Evolutionary conservation across 2,888 invertebrate species (phyloP).

Genomic region (Ennomos erosarius): DNA sequence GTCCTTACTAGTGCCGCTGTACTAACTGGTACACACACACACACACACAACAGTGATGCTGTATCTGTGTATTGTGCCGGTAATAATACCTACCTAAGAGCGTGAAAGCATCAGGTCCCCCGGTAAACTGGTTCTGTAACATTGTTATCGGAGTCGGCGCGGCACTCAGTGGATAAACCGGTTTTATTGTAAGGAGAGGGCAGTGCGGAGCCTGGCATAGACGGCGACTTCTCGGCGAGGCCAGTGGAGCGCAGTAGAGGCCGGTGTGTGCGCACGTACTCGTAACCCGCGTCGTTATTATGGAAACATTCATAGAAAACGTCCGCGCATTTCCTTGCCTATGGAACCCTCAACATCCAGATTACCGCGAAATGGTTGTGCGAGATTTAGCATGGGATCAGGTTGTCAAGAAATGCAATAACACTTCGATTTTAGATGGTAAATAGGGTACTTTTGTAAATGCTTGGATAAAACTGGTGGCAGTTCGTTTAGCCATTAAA

Average conservation of each 20-base stretch:
- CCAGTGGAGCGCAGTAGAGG: conserved; percentile 34
- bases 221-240: conserved; percentile 33
- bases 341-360: conserved; percentile 75
- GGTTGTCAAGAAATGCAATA: conserved; percentile 67
- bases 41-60: conserved; percentile 11
- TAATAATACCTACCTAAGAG: conserved; percentile 30
- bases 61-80: conserved; percentile 28
- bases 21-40: not conserved
- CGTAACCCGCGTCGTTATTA: conserved; percentile 34
- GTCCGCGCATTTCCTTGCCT: conserved; percentile 71
- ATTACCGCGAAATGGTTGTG: conserved; percentile 68
- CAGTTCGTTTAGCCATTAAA: not conserved
- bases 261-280: conserved; percentile 5
- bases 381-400: conserved; percentile 74
- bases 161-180: conserved; percentile 62
- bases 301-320: conserved; percentile 74
- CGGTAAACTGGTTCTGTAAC: conserved; percentile 46
- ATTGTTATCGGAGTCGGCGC: conserved; percentile 38
- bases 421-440: conserved; percentile 67
- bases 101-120: conserved; percentile 47
- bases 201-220: conserved; percentile 43
- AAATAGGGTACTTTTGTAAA: conserved; percentile 41
- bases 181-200: conserved; percentile 66
- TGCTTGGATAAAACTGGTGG: not conserved
- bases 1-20: conserved; percentile 7